Conservation (phyloP, 2,888 invertebrate species). For the Sericinus montela region DNA sequence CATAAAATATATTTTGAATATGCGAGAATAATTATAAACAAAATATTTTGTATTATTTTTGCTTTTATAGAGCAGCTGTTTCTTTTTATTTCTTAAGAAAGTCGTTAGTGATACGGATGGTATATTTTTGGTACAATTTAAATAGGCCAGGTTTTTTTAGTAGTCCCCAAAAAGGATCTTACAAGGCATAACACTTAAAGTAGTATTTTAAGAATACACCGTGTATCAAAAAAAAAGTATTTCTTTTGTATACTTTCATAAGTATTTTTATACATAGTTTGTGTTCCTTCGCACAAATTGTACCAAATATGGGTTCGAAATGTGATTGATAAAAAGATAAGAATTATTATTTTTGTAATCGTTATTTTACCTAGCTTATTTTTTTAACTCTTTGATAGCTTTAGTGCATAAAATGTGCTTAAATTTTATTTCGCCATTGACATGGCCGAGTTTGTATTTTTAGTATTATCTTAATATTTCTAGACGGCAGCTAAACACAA, state of each 20-base stretch:
- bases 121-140: slow-evolving; percentile 25
- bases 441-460: slow-evolving; percentile 34
- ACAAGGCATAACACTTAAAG: background rate
- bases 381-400: slow-evolving; percentile 46
- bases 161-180: background rate
- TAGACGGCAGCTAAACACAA: slow-evolving; percentile 36
- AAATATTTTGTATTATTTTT: background rate
- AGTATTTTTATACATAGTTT: slow-evolving; percentile 14
- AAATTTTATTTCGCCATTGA: slow-evolving; percentile 29
- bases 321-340: slow-evolving; percentile 51
- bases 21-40: slow-evolving; percentile 4
- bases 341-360: slow-evolving; percentile 59
- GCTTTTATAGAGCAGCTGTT: slow-evolving; percentile 3
- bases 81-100: background rate
- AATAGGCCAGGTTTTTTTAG: slow-evolving; percentile 16
- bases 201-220: slow-evolving; percentile 9
- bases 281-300: slow-evolving; percentile 21
- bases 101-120: slow-evolving; percentile 17
- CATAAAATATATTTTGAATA: background rate
- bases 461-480: slow-evolving; percentile 35
- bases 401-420: slow-evolving; percentile 49
- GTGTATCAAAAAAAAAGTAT: slow-evolving; percentile 18
- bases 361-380: slow-evolving; percentile 61
- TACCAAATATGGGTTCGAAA: slow-evolving; percentile 35
- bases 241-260: slow-evolving; percentile 11